Base-by-base conservation (phyloP, 2,797 vertebrate species). In the Sylvilagus floridanus region DNA sequence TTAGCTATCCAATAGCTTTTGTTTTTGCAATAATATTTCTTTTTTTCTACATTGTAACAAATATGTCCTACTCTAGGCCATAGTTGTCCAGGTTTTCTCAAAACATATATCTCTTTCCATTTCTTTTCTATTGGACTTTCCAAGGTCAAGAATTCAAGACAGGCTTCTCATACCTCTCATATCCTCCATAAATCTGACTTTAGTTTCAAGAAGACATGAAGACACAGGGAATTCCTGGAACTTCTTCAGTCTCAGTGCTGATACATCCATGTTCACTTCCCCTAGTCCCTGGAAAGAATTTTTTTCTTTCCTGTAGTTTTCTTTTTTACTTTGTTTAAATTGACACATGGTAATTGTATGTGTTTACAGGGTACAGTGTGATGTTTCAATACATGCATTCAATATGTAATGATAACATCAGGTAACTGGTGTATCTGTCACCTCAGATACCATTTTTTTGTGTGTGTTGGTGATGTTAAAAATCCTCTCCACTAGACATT, bases 81-180 rank as follows among this genome's bases (percentile, higher is more conserved):
- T 12, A 68, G 32, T 47, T 37, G 19, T 78, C 17, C 47, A 78
- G n/a, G n/a, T 78, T 92, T 75, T 52, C 50, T 63, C 76, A 78
- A 68, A 92, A 52, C 8, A 10, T 28, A 16, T 47, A 16, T 87
- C 24, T 82, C 35, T 86, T 82, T 84, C 21, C 7, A 28, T 87
- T 77, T 92, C 81, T 94, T 92, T 88, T 75, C 75, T 24, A 42
- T 83, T 88, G 52, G 5, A 37, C 69, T 88, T 88, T 52, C 37
- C 17, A 63, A 57, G 24, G 32, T 85, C 24, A 62, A 50, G 68
- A 47, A 50, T 28, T 75, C n/a, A 71, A 26, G 10, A 22, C 16
- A 82, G 32, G 5, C 11, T 22, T 71, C 24, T 60, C n/a, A 26
- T 9, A 1, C 21, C 52, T 63, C 68, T 71, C 30, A 42, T 2